Percentiles rank a stretch among this genome's conserved stretches.
phyloP scores from a whole-genome alignment of 2,797 vertebrate species.

The Triplophysa yarkandensis region DNA sequence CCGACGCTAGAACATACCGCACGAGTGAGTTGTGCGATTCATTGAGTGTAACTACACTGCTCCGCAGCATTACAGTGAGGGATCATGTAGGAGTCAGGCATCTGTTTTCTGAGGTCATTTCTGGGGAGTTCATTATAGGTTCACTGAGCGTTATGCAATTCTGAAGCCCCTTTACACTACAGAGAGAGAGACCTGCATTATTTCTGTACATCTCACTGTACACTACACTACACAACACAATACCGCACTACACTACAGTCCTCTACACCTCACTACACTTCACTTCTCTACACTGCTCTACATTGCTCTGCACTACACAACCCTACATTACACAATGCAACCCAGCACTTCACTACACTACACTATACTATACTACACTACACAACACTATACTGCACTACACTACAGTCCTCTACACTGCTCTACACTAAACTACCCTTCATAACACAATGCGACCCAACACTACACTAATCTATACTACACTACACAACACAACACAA shows the following conservation, averaged over 20 bases:
- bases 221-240: not conserved
- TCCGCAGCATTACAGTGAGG: slow-evolving; percentile 35
- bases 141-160: slow-evolving; percentile 38
- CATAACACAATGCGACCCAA: too few relatives aligned
- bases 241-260: too few relatives aligned
- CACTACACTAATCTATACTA: too few relatives aligned
- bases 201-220: slow-evolving; percentile 9
- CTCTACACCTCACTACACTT: too few relatives aligned
- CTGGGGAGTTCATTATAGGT: slow-evolving; percentile 38
- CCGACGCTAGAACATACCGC: slow-evolving; percentile 11
- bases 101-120: slow-evolving; percentile 49
- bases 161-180: slow-evolving; percentile 17
- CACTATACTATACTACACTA: too few relatives aligned
- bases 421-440: too few relatives aligned
- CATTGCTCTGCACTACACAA: too few relatives aligned
- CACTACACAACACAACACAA: too few relatives aligned
- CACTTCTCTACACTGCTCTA: too few relatives aligned
- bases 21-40: slow-evolving; percentile 18
- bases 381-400: slow-evolving; percentile 5
- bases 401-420: too few relatives aligned
- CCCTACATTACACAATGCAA: not conserved
- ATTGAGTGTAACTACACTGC: slow-evolving; percentile 29
- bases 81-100: slow-evolving; percentile 42
- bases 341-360: too few relatives aligned
- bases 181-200: slow-evolving; percentile 16